These are phyloP conservation scores for Alca torda DNA, from an alignment of 2,797 vertebrate species.

Conservation along the genomic window DNA sequence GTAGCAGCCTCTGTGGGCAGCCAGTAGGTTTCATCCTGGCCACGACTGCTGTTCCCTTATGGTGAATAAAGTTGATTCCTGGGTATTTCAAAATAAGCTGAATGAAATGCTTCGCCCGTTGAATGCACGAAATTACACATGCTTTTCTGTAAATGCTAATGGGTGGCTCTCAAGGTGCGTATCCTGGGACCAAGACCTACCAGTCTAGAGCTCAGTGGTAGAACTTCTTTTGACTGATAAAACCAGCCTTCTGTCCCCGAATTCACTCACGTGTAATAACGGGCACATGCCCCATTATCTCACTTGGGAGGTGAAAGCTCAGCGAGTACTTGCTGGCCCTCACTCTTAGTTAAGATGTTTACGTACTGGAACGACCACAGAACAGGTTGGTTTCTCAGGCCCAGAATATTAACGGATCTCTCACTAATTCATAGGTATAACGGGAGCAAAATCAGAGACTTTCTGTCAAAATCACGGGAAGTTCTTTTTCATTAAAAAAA, in stretches of 20 bases:
- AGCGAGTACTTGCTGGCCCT: not conserved
- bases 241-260: not conserved
- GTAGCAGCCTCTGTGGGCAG: not conserved
- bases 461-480: not conserved
- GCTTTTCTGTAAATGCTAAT: not conserved
- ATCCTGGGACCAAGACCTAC: not conserved
- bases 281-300: not conserved
- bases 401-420: not conserved
- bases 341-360: not conserved
- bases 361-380: accelerated
- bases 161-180: not conserved
- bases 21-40: not conserved
- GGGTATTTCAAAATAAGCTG: not conserved
- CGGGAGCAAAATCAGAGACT: not conserved
- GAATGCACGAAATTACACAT: not conserved
- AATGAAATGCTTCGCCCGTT: accelerated
- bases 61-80: not conserved
- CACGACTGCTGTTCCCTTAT: not conserved
- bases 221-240: not conserved
- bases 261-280: accelerated
- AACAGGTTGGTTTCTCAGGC: not conserved
- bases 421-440: not conserved
- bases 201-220: not conserved
- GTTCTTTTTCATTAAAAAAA: not conserved
- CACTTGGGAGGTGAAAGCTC: not conserved